Evolutionary conservation across 2,888 invertebrate genomes (phyloP).

Genomic region (Lasioglossum vierecki): DNA sequence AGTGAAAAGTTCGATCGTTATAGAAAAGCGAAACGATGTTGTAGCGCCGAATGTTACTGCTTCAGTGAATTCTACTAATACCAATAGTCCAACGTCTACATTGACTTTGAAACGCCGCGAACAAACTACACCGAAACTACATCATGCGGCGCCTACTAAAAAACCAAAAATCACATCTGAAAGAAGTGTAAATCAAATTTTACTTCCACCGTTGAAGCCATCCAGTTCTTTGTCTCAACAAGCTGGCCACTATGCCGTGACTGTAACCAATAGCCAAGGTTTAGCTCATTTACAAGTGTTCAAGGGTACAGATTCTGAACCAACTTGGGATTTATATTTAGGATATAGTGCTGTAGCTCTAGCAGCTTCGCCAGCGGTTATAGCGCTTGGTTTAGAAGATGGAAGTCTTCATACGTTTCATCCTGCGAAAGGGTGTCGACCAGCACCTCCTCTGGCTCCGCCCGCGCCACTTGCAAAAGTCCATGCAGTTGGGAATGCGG

Average conservation of each 20-base stretch:
- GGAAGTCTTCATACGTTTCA: constrained; percentile 81
- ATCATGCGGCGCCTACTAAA: constrained; percentile 71
- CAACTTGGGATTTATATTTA: constrained; percentile 81
- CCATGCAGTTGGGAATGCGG: constrained; percentile 81
- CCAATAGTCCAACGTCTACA: constrained; percentile 68
- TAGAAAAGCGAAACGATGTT: constrained; percentile 90
- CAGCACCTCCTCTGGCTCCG: constrained; percentile 80
- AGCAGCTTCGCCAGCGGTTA: constrained; percentile 81
- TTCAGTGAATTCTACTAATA: constrained; percentile 69
- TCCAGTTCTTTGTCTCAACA: constrained; percentile 79
- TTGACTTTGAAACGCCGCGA: constrained; percentile 79
- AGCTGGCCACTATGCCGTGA: constrained; percentile 81
- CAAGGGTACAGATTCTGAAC: constrained; percentile 79
- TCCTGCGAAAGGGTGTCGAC: constrained; percentile 80
- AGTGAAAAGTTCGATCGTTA: constrained; percentile 91
- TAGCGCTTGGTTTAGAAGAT: constrained; percentile 80
- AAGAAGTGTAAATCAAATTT: constrained; percentile 72
- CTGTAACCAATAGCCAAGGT: constrained; percentile 79
- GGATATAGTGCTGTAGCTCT: constrained; percentile 81
- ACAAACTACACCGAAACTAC: constrained; percentile 70
- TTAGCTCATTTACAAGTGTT: constrained; percentile 81
- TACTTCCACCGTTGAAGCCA: constrained; percentile 80
- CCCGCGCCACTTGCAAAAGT: constrained; percentile 81
- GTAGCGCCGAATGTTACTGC: constrained; percentile 85
- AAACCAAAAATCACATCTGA: constrained; percentile 77